Conservation (phyloP, 2,113 vertebrate genomes). For the Labeo rohita region DNA sequence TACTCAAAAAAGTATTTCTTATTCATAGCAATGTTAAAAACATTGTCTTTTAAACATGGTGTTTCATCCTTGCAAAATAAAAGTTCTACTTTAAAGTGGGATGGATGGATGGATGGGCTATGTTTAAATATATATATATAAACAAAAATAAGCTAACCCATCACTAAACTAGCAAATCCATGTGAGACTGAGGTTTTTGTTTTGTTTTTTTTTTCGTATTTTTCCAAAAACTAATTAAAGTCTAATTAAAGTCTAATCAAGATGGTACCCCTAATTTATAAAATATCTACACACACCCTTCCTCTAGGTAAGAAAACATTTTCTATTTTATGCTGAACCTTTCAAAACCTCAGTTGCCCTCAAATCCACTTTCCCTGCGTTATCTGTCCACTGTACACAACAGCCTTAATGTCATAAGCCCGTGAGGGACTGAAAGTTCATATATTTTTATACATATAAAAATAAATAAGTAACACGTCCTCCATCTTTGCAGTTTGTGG, state of each 20-base stretch:
- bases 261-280: background rate
- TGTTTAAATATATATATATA: too few relatives aligned
- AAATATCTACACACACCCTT: background rate
- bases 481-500: constrained; percentile 49
- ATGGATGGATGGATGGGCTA: background rate
- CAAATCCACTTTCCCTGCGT: background rate
- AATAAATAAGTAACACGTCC: background rate
- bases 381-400: constrained; percentile 29
- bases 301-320: background rate
- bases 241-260: constrained; percentile 15
- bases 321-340: background rate
- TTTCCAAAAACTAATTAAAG: background rate
- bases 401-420: constrained; percentile 25
- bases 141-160: background rate
- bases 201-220: too few relatives aligned
- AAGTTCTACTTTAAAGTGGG: too few relatives aligned
- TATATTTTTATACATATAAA: background rate
- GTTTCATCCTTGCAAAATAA: too few relatives aligned
- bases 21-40: too few relatives aligned
- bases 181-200: background rate
- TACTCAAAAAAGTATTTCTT: too few relatives aligned
- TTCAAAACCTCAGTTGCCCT: background rate
- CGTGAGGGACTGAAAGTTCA: background rate
- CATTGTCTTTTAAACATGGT: too few relatives aligned
- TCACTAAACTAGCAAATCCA: constrained; percentile 3